Evolutionary conservation across 2,797 vertebrate species (phyloP), one percentile per base, ranked within the genome.

Genomic region (Crossoptilon crossoptilon): DNA sequence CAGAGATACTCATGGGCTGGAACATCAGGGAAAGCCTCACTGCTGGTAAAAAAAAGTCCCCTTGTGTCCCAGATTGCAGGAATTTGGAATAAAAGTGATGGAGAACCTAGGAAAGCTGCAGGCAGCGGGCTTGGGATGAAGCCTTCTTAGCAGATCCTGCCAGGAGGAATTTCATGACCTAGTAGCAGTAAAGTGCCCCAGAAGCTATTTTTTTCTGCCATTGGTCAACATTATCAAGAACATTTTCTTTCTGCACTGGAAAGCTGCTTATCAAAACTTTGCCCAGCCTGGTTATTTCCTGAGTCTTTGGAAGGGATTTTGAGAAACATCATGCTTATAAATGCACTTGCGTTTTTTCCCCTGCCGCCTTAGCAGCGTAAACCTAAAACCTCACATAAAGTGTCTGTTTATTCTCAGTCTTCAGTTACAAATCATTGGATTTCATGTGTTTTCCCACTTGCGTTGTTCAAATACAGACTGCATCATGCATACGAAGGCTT

Each of bases 401-500:
- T 56, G 19, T 2, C 43, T 73, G 9, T 0, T 43, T 84, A 88
- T 94, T 69, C 53, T 75, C 31, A 63, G 48, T 79, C 49, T 87
- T 86, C 33, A 3, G 41, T 86, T 88, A 66, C 69, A 79, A 71
- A 43, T 93, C 66, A 17, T 29, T 69, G 71, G 75, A 91, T 88
- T 91, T 93, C 77, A 13, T 66, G 53, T 83, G 49, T 49, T 91
- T 93, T 88, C 49, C 68, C 72, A 46, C 60, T 82, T 82, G 23
- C 39, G 60, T 66, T 90, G 49, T 87, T 90, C 68, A 91, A 79
- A 88, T 88, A 86, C 22, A 75, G 82, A 27, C 59, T 76, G 39
- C 87, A 62, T 63, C 66, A 43, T 1, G 2, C 59, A 70, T 66
- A 66, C 59, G 43, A 90, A 91, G 48, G 59, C 43, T 5, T 78